Evolutionary conservation across 2,888 invertebrate genomes (phyloP), one percentile per base, ranked within the genome.

Genomic region (Cheilosia vulpina): DNA sequence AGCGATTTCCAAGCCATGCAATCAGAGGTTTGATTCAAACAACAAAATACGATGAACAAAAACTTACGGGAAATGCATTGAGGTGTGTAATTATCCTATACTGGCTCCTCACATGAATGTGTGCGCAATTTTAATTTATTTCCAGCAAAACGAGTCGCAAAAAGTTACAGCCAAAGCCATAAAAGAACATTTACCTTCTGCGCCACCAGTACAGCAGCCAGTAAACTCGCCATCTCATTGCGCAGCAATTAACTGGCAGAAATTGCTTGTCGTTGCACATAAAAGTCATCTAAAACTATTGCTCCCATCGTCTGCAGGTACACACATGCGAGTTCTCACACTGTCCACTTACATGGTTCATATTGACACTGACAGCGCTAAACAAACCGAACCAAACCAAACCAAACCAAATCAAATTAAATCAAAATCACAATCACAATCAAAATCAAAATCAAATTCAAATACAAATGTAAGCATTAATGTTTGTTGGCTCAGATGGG

Each of bases 41-140:
- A 76, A 63, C 62, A 71, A 19, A 17, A 79, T 79, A 68, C 13
- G 13, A 38, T 1, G 4, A 21, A 38, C 27, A 79, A 24, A 21
- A 76, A 80, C 27, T 71, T 60, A 58, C 68, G 85, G 85, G 72
- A 81, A 85, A 85, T 77, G 81, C 81, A 85, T 77, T 85, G 68
- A 76, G 76, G 77, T 81, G 57, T 81, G 68, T 77, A 85, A 85
- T 85, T 85, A 85, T 85, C 77, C 63, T 65, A 24, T 13, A 68
- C 62, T 45, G 71, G 69, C 75, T 60, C 45, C 71, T 66, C 76
- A 34, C 73, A 55, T 60, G 65, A 63, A 55, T 78, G 75, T 75
- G 60, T 81, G 72, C 38, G 81, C 81, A 77, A 85, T 85, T 85
- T 85, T 85, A 85, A 85, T 85, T 81, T 81, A 80, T 81, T 81